These are phyloP conservation scores for Sialis lutaria DNA, from an alignment of 2,888 invertebrate species.

Conservation along the genomic window DNA sequence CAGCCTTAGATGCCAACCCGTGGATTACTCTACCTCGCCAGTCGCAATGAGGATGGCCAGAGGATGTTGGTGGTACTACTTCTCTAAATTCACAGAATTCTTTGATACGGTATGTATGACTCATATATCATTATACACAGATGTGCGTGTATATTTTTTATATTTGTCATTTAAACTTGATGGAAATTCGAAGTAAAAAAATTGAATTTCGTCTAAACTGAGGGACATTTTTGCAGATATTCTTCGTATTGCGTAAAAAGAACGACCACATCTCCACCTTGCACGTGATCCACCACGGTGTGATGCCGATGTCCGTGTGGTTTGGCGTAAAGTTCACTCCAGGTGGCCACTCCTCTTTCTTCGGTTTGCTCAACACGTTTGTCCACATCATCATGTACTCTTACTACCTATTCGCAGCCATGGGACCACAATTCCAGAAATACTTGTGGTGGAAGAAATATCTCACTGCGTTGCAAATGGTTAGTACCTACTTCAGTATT, in stretches of 20 bases:
- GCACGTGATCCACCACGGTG: conserved; percentile 91
- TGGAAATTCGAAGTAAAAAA: neutral
- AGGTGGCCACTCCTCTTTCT: conserved; percentile 88
- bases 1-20: conserved; percentile 60
- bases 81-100: conserved; percentile 94
- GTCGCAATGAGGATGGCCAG: conserved; percentile 65
- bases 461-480: conserved; percentile 79
- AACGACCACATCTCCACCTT: conserved; percentile 83
- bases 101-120: conserved; percentile 65
- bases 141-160: no score
- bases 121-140: no score
- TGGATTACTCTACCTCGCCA: conserved; percentile 55
- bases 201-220: neutral
- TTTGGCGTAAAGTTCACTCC: conserved; percentile 38
- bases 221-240: conserved; percentile 33
- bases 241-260: conserved; percentile 90
- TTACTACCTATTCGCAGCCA: conserved; percentile 77
- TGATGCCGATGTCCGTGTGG: conserved; percentile 91
- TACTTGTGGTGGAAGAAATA: conserved; percentile 96
- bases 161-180: no score
- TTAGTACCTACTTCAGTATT: conserved; percentile 29
- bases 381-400: conserved; percentile 92
- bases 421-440: conserved; percentile 72
- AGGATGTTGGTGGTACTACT: conserved; percentile 94
- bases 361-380: conserved; percentile 83